A percentile compares a stretch with the other conserved stretches of the same genome.
These are phyloP conservation scores for Aspidiotus rigidus DNA, from an alignment of 2,888 invertebrate genomes.

Conservation along the genomic window DNA sequence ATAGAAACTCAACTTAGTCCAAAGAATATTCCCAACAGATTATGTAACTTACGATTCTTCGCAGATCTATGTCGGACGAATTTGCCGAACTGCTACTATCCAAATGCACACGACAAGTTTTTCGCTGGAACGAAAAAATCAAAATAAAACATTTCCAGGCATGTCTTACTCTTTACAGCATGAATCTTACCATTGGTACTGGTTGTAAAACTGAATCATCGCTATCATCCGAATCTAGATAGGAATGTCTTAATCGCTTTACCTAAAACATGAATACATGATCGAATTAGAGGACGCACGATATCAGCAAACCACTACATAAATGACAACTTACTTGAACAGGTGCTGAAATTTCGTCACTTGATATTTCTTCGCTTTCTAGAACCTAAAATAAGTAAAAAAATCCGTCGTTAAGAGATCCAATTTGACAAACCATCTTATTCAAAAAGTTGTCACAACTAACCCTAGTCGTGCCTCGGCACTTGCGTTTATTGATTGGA, in stretches of 20 bases:
- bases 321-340: conserved; percentile 3
- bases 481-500: conserved; percentile 18
- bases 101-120: neutral
- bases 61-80: conserved; percentile 5
- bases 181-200: neutral
- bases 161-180: neutral
- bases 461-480: conserved; percentile 8
- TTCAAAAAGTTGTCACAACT: neutral
- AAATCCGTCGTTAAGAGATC: neutral
- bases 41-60: neutral
- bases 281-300: no score
- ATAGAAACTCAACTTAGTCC: neutral
- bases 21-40: neutral
- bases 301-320: neutral
- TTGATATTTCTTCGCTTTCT: conserved; percentile 14
- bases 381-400: neutral
- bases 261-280: neutral
- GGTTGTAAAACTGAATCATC: conserved; percentile 14
- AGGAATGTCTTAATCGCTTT: conserved; percentile 8
- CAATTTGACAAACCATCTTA: neutral
- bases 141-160: neutral
- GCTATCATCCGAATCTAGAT: conserved; percentile 13
- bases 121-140: conserved; percentile 12
- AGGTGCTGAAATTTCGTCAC: conserved; percentile 4
- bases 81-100: conserved; percentile 18